Evolutionary conservation across 2,797 vertebrate species (phyloP), one percentile per base, ranked within the genome.

Genomic region (Phalanger gymnotis): DNA sequence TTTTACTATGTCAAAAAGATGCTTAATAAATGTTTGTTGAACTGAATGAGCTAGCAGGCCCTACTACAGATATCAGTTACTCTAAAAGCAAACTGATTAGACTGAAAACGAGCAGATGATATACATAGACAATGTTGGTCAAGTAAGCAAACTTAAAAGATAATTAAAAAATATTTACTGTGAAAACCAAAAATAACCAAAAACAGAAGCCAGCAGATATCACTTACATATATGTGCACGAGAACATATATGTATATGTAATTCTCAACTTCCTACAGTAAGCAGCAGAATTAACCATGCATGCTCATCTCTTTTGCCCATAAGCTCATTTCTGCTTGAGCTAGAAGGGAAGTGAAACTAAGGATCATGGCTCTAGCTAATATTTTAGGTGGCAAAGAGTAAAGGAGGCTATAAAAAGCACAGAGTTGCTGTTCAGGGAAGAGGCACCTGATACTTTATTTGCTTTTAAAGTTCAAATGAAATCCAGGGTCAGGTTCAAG

Each of bases 311-410:
- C 61, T 91, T 34, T 90, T 40, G 1, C 11, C 55, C 91, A 92
- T 11, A 91, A 16, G 31, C 13, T 61, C 30, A 14, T 13, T 54
- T 93, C 53, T 96, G 55, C 51, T n/a, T 53, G 53, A 95, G 73
- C 93, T 95, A 96, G 34, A 96, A 93, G 53, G 57, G 53, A 94
- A 96, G 95, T 93, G 16, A 93, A 95, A 96, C 2, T 95, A 58
- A 22, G 31, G 47, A 94, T 27, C 92, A 9, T 14, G 58, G 58
- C 58, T 52, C 55, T 94, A 90, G 55, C 54, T 91, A 96, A 95
- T 10, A 94, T 52, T 94, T 53, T 92, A 91, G 28, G 53, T 56
- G 40, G 54, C 52, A 96, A 92, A 31, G 47, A 95, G 81, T 22
- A 94, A 40, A 95, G 19, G 31, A 58, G 10, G 19, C 90, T 2